phyloP scores from a whole-genome alignment of 2,888 invertebrate species.

The Copidosoma aretas region DNA sequence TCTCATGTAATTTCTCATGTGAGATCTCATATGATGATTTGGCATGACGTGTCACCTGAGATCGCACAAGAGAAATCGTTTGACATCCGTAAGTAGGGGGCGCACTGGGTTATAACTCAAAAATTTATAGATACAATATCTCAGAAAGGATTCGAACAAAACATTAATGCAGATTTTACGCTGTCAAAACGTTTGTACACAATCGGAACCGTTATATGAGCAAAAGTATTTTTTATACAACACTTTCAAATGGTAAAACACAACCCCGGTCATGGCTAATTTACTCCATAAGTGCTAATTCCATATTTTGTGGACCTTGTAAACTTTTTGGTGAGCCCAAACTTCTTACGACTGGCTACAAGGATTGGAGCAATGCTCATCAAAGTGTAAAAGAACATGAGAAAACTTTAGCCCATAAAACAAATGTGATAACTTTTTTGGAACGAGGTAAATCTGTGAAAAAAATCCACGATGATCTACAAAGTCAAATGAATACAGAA shows the following conservation, averaged over 20 bases:
- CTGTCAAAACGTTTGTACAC: slow-evolving; percentile 2
- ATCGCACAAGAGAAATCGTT: too few relatives aligned
- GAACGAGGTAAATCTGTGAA: not conserved
- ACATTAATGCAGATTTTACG: slow-evolving; percentile 24
- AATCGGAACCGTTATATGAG: not conserved
- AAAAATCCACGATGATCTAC: not conserved
- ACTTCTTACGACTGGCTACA: slow-evolving; percentile 35
- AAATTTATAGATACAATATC: too few relatives aligned
- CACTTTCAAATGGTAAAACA: slow-evolving; percentile 37
- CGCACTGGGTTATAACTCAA: too few relatives aligned
- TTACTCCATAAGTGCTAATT: slow-evolving; percentile 34
- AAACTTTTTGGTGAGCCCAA: slow-evolving; percentile 33
- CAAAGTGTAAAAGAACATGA: slow-evolving; percentile 34
- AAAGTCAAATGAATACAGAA: slow-evolving; percentile 27
- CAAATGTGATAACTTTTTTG: slow-evolving; percentile 5
- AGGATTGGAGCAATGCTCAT: slow-evolving; percentile 39
- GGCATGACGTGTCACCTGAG: too few relatives aligned
- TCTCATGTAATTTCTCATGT: too few relatives aligned
- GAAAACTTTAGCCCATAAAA: slow-evolving; percentile 31
- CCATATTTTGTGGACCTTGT: slow-evolving; percentile 36
- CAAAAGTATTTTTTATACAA: slow-evolving; percentile 25
- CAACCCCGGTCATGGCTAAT: slow-evolving; percentile 36
- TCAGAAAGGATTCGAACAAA: slow-evolving; percentile 27
- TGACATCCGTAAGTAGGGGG: too few relatives aligned
- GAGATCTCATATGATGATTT: too few relatives aligned